Evolutionary conservation across 2,888 invertebrate species (phyloP).

Genomic region (Chaitophorus viminalis): DNA sequence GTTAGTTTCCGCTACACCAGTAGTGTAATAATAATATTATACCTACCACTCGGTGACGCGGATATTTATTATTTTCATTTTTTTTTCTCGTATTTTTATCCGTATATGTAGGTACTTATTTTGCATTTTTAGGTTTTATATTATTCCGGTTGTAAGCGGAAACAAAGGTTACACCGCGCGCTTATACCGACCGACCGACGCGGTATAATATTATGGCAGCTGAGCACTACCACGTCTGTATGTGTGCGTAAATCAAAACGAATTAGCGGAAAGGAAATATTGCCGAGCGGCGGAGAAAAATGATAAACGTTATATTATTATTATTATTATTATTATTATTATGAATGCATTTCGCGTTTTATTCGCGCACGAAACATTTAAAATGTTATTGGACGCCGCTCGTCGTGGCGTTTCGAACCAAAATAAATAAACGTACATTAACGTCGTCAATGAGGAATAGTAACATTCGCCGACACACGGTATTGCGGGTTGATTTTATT

Average conservation of each 20-base stretch:
- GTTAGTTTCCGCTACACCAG: neutral
- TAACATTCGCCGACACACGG: neutral
- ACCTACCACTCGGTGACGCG: too few relatives aligned
- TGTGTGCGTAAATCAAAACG: conserved; percentile 7
- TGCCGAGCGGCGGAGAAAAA: neutral
- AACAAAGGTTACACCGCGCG: conserved; percentile 3
- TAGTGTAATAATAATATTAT: too few relatives aligned
- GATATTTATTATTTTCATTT: neutral
- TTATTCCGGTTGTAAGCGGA: neutral
- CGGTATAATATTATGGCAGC: neutral
- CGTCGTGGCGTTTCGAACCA: neutral
- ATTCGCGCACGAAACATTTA: neutral
- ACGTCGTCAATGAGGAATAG: neutral
- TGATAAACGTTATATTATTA: conserved; percentile 27
- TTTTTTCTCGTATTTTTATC: neutral
- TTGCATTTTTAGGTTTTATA: conserved; percentile 9
- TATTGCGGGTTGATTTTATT: neutral
- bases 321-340: too few relatives aligned
- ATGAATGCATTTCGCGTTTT: neutral
- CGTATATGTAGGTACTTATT: too few relatives aligned
- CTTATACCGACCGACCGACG: neutral
- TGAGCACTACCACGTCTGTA: neutral
- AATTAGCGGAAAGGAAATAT: conserved; percentile 8
- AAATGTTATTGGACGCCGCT: neutral
- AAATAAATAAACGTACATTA: neutral